A percentile compares a stretch with the other conserved stretches of the same genome.
phyloP scores from a whole-genome alignment of 2,888 invertebrate genomes.

The Imbricaverruca yamaguchii region DNA sequence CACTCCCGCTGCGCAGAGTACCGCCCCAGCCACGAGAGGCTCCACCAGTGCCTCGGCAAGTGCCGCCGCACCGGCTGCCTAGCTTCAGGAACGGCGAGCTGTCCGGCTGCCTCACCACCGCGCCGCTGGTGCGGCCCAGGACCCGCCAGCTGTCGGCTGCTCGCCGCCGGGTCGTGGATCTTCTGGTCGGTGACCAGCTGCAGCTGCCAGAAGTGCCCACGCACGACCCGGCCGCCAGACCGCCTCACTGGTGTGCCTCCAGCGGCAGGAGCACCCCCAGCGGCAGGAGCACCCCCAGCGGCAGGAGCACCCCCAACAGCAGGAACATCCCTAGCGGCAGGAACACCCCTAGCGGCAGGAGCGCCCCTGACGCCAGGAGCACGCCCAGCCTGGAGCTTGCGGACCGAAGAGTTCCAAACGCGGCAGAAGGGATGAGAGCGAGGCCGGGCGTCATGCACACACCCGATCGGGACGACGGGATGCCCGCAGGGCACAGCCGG shows the following conservation, averaged over 20 bases:
- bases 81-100: not conserved
- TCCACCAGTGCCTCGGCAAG: not conserved
- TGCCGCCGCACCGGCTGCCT: not conserved
- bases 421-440: too few species aligned
- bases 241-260: not conserved
- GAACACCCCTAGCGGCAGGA: too few species aligned
- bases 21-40: not conserved
- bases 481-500: too few species aligned
- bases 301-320: too few species aligned
- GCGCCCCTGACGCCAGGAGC: too few species aligned
- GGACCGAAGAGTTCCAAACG: too few species aligned
- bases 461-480: too few species aligned
- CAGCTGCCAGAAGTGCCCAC: not conserved
- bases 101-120: not conserved
- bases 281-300: too few species aligned
- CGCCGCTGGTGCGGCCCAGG: not conserved
- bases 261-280: too few species aligned
- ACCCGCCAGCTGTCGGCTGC: not conserved
- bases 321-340: too few species aligned
- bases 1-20: not conserved
- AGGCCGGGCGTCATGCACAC: too few species aligned
- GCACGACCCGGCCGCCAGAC: not conserved
- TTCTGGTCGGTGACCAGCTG: slow-evolving; percentile 1
- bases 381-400: too few species aligned
- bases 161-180: not conserved